Evolutionary conservation across 2,797 vertebrate genomes (phyloP).

Genomic region (Picus viridis): DNA sequence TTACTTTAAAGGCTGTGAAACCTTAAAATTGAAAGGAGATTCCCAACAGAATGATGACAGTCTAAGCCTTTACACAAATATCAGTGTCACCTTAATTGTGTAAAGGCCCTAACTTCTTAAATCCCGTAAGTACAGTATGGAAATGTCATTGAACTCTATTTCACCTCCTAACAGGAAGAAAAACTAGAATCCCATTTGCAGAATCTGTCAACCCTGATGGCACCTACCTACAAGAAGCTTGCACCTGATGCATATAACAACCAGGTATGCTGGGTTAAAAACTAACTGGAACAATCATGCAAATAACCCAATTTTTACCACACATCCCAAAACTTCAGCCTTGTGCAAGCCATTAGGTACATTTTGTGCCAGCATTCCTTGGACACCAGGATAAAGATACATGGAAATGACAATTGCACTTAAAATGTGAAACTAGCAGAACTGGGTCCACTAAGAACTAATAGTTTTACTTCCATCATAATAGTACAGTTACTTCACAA

Average conservation of each 20-base stretch:
- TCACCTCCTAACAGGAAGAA: constrained; percentile 87
- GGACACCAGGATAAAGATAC: background rate
- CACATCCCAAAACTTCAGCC: background rate
- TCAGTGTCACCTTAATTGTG: background rate
- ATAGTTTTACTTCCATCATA: background rate
- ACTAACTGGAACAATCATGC: background rate
- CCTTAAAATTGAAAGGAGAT: background rate
- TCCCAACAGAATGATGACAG: background rate
- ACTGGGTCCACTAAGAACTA: background rate
- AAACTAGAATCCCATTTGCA: constrained; percentile 92
- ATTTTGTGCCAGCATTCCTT: background rate
- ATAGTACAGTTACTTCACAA: background rate
- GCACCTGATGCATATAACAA: constrained; percentile 96
- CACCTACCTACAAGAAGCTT: constrained; percentile 91
- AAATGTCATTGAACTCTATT: background rate
- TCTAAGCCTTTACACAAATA: background rate
- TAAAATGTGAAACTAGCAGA: background rate
- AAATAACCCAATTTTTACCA: constrained; percentile 1
- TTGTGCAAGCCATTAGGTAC: background rate
- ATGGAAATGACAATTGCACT: background rate
- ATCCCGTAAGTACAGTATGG: background rate
- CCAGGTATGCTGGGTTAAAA: constrained; percentile 82
- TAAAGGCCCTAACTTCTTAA: background rate
- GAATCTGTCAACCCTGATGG: constrained; percentile 90
- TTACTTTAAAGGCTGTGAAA: background rate